These are phyloP conservation scores for Darevskia nairensis DNA, from an alignment of 2,797 vertebrate species.

Conservation along the genomic window DNA sequence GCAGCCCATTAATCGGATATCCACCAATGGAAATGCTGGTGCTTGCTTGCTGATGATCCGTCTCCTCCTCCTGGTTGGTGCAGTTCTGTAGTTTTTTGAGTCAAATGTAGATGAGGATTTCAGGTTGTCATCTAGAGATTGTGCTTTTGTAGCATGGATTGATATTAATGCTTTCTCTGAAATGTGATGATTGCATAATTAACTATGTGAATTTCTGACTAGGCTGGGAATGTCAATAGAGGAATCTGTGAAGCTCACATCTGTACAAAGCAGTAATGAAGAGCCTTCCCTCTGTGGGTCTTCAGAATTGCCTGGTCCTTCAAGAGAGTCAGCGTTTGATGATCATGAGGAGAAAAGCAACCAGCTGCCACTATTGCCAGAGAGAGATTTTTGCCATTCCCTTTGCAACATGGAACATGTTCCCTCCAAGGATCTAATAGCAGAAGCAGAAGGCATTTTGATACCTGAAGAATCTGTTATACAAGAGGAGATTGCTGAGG, in stretches of 20 bases:
- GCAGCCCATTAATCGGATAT: neutral
- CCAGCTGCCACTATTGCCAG: slow-evolving; percentile 69
- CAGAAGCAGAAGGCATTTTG: slow-evolving; percentile 78
- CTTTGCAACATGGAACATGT: slow-evolving; percentile 73
- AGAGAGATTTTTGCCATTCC: slow-evolving; percentile 69
- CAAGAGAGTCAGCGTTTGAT: slow-evolving; percentile 69
- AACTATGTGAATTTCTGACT: slow-evolving; percentile 62
- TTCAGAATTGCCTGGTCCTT: slow-evolving; percentile 71
- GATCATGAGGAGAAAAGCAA: slow-evolving; percentile 68
- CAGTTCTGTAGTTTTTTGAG: neutral
- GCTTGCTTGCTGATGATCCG: neutral
- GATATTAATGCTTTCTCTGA: slow-evolving; percentile 15
- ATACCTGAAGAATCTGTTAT: slow-evolving; percentile 84
- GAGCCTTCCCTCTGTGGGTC: slow-evolving; percentile 70
- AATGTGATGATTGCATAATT: slow-evolving; percentile 19
- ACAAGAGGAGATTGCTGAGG: slow-evolving; percentile 86
- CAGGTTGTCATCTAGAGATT: neutral
- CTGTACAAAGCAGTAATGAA: slow-evolving; percentile 73
- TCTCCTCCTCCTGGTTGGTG: neutral
- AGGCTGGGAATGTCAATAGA: slow-evolving; percentile 84
- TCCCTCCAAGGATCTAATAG: slow-evolving; percentile 71
- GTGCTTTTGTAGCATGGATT: slow-evolving; percentile 6
- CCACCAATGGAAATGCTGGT: neutral
- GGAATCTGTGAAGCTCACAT: slow-evolving; percentile 81
- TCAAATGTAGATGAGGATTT: neutral